Evolutionary conservation across 1,140 invertebrate species (phyloP), one percentile per base, ranked within the genome.

Genomic region (Oedothorax gibbosus): DNA sequence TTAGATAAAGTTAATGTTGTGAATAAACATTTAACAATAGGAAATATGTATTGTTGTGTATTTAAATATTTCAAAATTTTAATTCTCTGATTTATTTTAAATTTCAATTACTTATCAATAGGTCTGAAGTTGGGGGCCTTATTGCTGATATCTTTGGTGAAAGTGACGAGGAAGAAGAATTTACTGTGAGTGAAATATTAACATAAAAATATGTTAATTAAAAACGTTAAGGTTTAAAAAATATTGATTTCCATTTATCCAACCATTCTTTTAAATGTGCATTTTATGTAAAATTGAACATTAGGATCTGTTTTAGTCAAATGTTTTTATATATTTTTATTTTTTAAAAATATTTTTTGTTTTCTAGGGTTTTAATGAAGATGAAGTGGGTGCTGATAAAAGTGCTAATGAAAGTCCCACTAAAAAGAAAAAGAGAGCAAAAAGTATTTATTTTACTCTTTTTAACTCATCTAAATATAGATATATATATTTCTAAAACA

Each of bases 81-180:
- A 35, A 35, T 66, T n/a, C 35, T 66, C 5, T 66, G 11, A 20
- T 68, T 2, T 49, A 9, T 66, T 66, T 69, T 8, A 20, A 9
- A n/a, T 69, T 2, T 18, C 2, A 15, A 53, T 51, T 18, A 53
- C 11, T 9, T 71, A 18, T n/a, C 20, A 21, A 11, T 54, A 88
- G 86, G 18, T 85, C 79, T 54, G 83, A 84, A 65, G 88, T 88
- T 79, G 88, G 89, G 72, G 89, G 89, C 62, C 85, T 91, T 65
- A 90, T 91, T 53, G 90, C 90, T 53, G 90, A 91, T 87, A 91
- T 91, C 85, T 91, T 91, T 89, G 91, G 91, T 15, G 90, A 90
- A 18, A 91, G 90, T 88, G 90, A 91, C 87, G 91, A 91, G 87
- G 90, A 91, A 77, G 91, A 90, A 87, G 90, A 91, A 86, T 91